phyloP scores from a whole-genome alignment of 2,797 vertebrate species.

The Phoxinus dragarum region DNA sequence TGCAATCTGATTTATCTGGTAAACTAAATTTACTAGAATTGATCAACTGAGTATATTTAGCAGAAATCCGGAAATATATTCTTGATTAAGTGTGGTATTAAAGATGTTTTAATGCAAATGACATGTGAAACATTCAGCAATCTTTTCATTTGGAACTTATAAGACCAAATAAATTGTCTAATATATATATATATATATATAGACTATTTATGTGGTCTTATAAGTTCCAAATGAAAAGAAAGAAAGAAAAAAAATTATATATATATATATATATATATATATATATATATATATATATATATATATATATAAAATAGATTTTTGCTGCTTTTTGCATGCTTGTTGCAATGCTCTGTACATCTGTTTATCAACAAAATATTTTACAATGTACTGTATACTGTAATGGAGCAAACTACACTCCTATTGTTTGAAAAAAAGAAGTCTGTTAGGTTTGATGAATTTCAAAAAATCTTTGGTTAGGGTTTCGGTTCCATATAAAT shows the following conservation, averaged over 20 bases:
- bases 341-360: neutral
- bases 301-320: neutral
- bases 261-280: too few relatives aligned
- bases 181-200: too few relatives aligned
- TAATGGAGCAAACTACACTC: too few relatives aligned
- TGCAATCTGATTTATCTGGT: constrained; percentile 58
- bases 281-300: too few relatives aligned
- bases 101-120: neutral
- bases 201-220: too few relatives aligned
- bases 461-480: neutral
- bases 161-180: neutral
- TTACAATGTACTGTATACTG: neutral
- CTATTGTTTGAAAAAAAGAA: too few relatives aligned
- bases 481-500: neutral
- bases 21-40: constrained; percentile 18
- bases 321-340: neutral
- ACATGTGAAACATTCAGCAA: neutral
- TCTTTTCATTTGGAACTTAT: neutral
- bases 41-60: neutral
- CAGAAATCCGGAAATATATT: neutral
- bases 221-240: too few relatives aligned
- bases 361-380: too few relatives aligned
- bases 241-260: too few relatives aligned
- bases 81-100: neutral
- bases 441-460: neutral